phyloP scores from a whole-genome alignment of 2,797 vertebrate species.

The Pseudochromis fuscus region DNA sequence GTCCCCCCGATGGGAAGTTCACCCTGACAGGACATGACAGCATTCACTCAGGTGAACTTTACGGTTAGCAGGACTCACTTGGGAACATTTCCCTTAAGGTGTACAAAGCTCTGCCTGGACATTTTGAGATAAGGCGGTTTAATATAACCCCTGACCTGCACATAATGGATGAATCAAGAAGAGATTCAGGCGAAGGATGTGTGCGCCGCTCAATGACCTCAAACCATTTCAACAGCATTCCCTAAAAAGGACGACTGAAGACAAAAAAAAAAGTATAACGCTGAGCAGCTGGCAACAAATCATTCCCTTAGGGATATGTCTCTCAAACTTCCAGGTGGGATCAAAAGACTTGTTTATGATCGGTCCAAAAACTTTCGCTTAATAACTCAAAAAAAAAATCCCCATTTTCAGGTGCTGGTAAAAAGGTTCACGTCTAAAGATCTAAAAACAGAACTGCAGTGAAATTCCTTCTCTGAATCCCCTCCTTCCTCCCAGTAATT shows the following conservation, averaged over 20 bases:
- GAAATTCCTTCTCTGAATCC: conserved; percentile 71
- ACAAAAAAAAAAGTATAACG: conserved; percentile 26
- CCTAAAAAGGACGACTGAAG: conserved; percentile 42
- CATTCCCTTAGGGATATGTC: conserved; percentile 23
- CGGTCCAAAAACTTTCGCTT: conserved; percentile 24
- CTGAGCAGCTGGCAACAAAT: conserved; percentile 31
- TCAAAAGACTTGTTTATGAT: conserved; percentile 46
- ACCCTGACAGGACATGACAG: conserved; percentile 63
- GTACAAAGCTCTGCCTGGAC: conserved; percentile 38
- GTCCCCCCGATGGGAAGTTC: conserved; percentile 45
- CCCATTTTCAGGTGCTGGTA: conserved; percentile 48
- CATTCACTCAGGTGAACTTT: conserved; percentile 67
- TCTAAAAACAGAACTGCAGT: conserved; percentile 56
- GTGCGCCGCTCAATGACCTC: conserved; percentile 18
- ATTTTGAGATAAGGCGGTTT: conserved; percentile 23
- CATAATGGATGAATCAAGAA: conserved; percentile 30
- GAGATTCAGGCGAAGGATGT: conserved; percentile 21
- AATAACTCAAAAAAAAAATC: conserved; percentile 25
- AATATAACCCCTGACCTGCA: conserved; percentile 47
- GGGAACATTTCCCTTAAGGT: conserved; percentile 64
- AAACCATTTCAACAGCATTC: conserved; percentile 33
- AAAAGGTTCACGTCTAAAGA: conserved; percentile 36
- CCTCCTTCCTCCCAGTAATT: conserved; percentile 77
- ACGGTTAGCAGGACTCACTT: conserved; percentile 54
- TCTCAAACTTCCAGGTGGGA: conserved; percentile 37